Evolutionary conservation across 2,888 invertebrate genomes (phyloP), one percentile per base, ranked within the genome.

Genomic region (Cheilosia soror): DNA sequence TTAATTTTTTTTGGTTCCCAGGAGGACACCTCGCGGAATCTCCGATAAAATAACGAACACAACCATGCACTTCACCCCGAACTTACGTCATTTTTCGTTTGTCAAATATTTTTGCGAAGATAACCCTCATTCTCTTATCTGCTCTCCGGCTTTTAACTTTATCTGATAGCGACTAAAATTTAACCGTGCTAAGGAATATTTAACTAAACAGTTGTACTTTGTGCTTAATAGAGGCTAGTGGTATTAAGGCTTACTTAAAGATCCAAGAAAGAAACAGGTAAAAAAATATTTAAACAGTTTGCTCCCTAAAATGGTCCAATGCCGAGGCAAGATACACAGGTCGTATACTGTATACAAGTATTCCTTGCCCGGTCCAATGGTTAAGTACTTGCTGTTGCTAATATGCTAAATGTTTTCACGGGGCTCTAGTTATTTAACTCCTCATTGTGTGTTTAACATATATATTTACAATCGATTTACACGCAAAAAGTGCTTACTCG

Each of bases 131-230:
- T 4, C 6, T 58, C 20, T 6, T 69, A 25, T 47, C 33, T 31
- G 31, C 31, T 47, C 31, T 51, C 44, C 29, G 25, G 15, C 15
- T 6, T 33, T 42, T 20, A 55, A 25, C 2, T 20, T 20, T 2
- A 33, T 0, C 31, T 37, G 6, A 63, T 25, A 25, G 53, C 4
- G 37, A 63, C 13, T 55, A 62, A 55, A 33, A 47, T n/a, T 42
- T 11, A 47, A 11, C 25, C 44, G 44, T 55, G 5, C 15, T 15
- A 29, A 62, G 37, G 55, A 13, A 4, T 29, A 25, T 49, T 75
- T 13, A 4, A 47, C 4, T 55, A 27, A 27, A 4, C 57, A 75
- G 65, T 65, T 47, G 27, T 15, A 29, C 29, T 47, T 65, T 47
- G 65, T 37, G 37, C 47, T 57, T 29, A 33, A 29, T 6, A 44